Evolutionary conservation across 2,888 invertebrate species (phyloP).

Genomic region (Eulithis prunata): DNA sequence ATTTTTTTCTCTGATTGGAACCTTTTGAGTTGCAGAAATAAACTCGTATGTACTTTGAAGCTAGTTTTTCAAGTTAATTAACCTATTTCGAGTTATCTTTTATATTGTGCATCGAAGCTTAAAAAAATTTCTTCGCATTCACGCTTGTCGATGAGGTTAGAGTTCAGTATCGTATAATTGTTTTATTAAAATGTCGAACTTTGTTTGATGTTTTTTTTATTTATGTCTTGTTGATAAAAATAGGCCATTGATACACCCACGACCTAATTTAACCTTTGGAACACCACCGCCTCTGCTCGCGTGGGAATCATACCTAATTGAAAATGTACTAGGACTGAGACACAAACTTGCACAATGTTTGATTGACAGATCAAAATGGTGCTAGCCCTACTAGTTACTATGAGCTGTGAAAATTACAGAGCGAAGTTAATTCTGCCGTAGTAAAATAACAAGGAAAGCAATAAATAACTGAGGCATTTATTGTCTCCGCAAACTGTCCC

Average conservation of each 20-base stretch:
- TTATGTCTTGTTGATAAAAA: background rate
- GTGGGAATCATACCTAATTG: no score
- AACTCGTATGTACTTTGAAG: no score
- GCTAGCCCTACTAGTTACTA: background rate
- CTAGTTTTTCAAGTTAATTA: no score
- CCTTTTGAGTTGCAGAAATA: no score
- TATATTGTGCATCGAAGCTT: background rate
- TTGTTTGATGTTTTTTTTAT: background rate
- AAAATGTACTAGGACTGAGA: no score
- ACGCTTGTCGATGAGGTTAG: background rate
- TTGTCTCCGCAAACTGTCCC: constrained; percentile 23
- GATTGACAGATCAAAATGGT: background rate
- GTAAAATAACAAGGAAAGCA: constrained; percentile 18
- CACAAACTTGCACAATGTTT: no score
- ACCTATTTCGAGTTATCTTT: background rate
- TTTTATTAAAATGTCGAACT: background rate
- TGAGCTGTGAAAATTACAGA: constrained; percentile 14
- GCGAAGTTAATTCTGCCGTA: constrained; percentile 14
- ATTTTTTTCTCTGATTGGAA: no score
- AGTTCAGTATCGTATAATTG: background rate
- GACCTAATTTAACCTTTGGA: no score
- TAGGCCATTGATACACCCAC: no score
- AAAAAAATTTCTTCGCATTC: background rate
- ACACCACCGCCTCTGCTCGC: no score
- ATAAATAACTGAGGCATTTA: constrained; percentile 28